A percentile compares a stretch with the other conserved stretches of the same genome.
Evolutionary conservation across 2,113 vertebrate species (phyloP).

Genomic region (Cephalopterus ornatus): DNA sequence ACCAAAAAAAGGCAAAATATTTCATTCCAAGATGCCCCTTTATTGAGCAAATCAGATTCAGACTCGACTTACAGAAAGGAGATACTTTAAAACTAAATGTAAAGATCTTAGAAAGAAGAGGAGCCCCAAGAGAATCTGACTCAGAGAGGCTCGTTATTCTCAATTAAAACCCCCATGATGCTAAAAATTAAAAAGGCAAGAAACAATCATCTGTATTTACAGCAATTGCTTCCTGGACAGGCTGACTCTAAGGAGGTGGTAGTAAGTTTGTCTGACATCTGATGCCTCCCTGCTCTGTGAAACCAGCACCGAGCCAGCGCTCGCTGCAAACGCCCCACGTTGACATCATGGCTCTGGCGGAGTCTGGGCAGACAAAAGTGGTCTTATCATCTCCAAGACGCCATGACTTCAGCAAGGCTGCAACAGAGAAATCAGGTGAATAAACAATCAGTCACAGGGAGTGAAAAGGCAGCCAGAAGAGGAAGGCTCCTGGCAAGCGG

Average conservation of each 20-base stretch:
- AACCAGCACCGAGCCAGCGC: not conserved
- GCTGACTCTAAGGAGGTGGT: not conserved
- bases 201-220: not conserved
- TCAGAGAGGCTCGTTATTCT: not conserved
- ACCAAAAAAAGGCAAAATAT: not conserved
- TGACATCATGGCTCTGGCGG: not conserved
- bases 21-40: not conserved
- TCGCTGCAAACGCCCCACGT: not conserved
- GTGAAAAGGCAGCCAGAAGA: not conserved
- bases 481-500: slow-evolving; percentile 76
- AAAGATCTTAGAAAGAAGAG: not conserved
- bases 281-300: not conserved
- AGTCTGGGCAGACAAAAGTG: not conserved
- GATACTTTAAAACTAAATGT: not conserved
- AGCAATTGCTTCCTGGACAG: not conserved
- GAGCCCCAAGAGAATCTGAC: not conserved
- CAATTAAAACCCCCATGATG: not conserved
- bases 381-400: not conserved
- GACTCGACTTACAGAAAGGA: not conserved
- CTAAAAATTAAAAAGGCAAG: not conserved
- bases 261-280: not conserved
- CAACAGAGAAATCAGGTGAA: slow-evolving; percentile 54
- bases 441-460: slow-evolving; percentile 25
- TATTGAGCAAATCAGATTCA: not conserved
- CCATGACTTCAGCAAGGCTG: not conserved